Evolutionary conservation across 37 sponge, comb jelly and placozoan species (phyloP).

Genomic region (Halisarca cf. caerulea): DNA sequence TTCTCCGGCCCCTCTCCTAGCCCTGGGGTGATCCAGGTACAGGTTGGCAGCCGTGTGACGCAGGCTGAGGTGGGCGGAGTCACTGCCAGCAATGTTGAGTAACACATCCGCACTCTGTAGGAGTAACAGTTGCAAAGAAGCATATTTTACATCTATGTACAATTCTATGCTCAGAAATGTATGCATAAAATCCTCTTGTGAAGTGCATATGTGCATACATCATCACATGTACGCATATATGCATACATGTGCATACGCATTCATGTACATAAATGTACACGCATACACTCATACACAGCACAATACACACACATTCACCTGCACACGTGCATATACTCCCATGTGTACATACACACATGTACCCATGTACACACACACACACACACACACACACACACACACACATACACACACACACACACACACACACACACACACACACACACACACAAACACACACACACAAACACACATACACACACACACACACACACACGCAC

Average conservation of each 20-base stretch:
- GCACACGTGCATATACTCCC: background rate
- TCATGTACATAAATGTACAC: background rate
- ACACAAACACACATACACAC: too few relatives aligned
- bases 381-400: background rate
- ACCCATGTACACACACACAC: background rate
- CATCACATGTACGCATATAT: too few relatives aligned
- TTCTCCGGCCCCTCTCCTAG: constrained; percentile 29
- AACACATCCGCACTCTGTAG: constrained; percentile 54
- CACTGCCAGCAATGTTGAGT: constrained; percentile 8
- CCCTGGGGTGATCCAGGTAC: constrained; percentile 45
- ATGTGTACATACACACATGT: background rate
- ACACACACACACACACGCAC: too few relatives aligned
- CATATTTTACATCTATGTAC: background rate
- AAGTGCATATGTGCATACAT: too few relatives aligned
- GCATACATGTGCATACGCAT: background rate
- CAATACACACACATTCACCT: background rate
- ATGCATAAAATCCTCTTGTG: background rate
- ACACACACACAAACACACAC: too few relatives aligned
- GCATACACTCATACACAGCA: background rate
- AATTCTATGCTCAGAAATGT: background rate
- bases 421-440: too few relatives aligned
- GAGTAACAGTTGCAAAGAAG: background rate
- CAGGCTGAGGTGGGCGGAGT: constrained; percentile 17
- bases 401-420: too few relatives aligned
- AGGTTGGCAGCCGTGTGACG: constrained; percentile 35